phyloP scores from a whole-genome alignment of 2,113 vertebrate genomes.

The Clarias batrachus region DNA sequence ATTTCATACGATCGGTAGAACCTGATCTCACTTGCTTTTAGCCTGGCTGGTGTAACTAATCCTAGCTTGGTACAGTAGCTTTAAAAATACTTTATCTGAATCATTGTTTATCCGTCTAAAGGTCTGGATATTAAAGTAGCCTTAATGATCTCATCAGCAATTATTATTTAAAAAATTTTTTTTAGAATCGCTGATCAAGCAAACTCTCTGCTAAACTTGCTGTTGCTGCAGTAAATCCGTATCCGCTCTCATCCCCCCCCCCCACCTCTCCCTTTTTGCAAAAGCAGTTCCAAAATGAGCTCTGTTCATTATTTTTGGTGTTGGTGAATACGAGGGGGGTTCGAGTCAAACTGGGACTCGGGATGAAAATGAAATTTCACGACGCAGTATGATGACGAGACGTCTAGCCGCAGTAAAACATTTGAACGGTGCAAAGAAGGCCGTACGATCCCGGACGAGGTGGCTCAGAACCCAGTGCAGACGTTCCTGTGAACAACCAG shows the following conservation, averaged over 20 bases:
- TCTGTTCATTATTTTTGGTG: neutral
- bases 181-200: neutral
- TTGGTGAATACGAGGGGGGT: neutral
- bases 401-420: no score
- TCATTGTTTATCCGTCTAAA: neutral
- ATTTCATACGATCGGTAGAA: neutral
- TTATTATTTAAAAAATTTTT: no score
- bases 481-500: no score
- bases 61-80: neutral
- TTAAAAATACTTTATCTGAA: neutral
- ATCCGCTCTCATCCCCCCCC: neutral
- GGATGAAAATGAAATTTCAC: no score
- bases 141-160: neutral
- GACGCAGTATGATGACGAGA: no score
- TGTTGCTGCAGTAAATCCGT: neutral
- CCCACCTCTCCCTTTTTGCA: neutral
- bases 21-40: neutral
- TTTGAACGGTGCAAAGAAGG: no score
- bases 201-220: neutral
- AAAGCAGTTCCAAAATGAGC: neutral
- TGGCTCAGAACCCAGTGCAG: no score
- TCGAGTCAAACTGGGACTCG: no score
- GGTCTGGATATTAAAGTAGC: neutral
- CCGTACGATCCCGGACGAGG: no score
- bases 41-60: neutral